Conservation (phyloP, 2,888 invertebrate genomes). For the Eumerus sabulonum region DNA sequence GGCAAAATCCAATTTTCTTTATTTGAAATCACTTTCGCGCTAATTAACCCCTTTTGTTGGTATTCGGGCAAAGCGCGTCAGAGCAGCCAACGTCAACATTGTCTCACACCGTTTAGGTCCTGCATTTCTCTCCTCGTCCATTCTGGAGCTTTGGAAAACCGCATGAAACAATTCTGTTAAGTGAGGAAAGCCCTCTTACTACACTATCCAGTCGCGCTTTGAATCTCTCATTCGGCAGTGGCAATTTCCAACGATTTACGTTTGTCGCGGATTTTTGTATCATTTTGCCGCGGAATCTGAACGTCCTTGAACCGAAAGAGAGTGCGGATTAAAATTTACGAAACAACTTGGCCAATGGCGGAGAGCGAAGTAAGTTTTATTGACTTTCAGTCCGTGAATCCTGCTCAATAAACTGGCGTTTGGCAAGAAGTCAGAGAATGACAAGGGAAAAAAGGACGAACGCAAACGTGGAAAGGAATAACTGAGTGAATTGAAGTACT, state of each 20-base stretch:
- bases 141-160: too few species aligned
- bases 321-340: constrained; percentile 62
- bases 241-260: constrained; percentile 34
- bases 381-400: constrained; percentile 41
- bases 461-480: constrained; percentile 9
- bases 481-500: constrained; percentile 33
- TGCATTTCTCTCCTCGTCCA: too few species aligned
- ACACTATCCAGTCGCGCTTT: too few species aligned
- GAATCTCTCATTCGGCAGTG: constrained; percentile 20
- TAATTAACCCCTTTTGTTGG: constrained; percentile 71
- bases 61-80: constrained; percentile 20
- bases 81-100: too few species aligned
- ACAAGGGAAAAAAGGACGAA: too few species aligned
- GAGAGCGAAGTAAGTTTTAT: constrained; percentile 66
- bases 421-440: neutral
- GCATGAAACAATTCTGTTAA: too few species aligned
- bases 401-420: too few species aligned
- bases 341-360: constrained; percentile 62
- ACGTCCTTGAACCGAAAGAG: constrained; percentile 34
- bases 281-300: too few species aligned
- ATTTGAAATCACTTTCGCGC: constrained; percentile 72
- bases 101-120: too few species aligned
- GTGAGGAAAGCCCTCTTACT: too few species aligned
- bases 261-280: constrained; percentile 35
- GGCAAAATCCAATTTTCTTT: constrained; percentile 71